Evolutionary conservation across 2,797 vertebrate genomes (phyloP).

Genomic region (Moxostoma hubbsi): DNA sequence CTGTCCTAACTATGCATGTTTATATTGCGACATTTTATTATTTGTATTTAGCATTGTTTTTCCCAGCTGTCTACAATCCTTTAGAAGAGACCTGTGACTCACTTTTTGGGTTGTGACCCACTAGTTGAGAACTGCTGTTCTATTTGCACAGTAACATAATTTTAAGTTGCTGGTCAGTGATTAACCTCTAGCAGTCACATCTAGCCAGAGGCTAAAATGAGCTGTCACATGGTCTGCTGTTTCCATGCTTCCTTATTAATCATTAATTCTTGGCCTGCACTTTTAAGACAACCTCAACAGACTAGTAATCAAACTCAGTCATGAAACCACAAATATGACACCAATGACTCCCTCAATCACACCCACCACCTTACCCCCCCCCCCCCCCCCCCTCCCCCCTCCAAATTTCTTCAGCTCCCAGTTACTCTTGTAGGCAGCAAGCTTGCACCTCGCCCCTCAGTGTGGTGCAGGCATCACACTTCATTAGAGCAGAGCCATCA

Average conservation of each 20-base stretch:
- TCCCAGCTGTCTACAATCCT: no score
- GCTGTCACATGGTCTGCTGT: neutral
- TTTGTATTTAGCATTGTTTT: no score
- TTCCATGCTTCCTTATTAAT: neutral
- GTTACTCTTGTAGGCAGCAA: conserved; percentile 15
- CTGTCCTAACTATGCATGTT: no score
- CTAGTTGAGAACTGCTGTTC: neutral
- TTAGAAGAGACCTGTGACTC: no score
- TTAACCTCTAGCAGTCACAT: neutral
- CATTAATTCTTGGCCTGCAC: neutral
- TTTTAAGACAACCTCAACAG: conserved; percentile 13
- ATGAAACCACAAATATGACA: conserved; percentile 36
- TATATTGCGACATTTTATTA: no score
- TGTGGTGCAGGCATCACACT: conserved; percentile 41
- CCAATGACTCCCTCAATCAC: conserved; percentile 20
- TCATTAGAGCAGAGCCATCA: conserved; percentile 46
- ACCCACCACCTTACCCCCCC: neutral
- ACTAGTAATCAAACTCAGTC: conserved; percentile 35
- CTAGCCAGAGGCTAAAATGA: neutral
- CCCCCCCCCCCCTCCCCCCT: no score
- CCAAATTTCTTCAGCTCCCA: conserved; percentile 27
- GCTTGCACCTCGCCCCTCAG: neutral
- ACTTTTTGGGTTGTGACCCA: no score
- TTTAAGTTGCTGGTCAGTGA: neutral
- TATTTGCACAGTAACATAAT: neutral